Evolutionary conservation across 1,140 invertebrate species (phyloP).

Genomic region (Saccostrea cuccullata): DNA sequence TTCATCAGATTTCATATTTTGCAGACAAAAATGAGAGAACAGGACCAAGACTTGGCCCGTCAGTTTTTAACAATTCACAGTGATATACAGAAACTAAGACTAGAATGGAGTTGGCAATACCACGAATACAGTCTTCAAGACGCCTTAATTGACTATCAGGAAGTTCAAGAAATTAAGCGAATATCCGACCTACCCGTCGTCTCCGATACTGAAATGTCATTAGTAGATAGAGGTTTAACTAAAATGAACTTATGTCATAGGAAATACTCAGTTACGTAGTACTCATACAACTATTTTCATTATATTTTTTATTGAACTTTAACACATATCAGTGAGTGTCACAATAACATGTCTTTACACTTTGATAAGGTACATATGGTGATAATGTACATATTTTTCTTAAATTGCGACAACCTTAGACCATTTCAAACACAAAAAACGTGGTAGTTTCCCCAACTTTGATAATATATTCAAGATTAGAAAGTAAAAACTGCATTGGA

Average conservation of each 20-base stretch:
- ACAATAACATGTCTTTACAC: no score
- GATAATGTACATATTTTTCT: no score
- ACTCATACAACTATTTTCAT: no score
- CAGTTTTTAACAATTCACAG: slow-evolving; percentile 36
- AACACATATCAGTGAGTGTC: no score
- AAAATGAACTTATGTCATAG: slow-evolving; percentile 37
- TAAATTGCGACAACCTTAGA: no score
- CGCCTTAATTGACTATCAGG: slow-evolving; percentile 26
- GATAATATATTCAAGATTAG: no score
- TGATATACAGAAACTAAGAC: slow-evolving; percentile 31
- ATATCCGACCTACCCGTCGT: slow-evolving; percentile 32
- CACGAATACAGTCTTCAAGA: slow-evolving; percentile 39
- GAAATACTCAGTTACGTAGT: slow-evolving; percentile 29
- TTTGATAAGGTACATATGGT: no score
- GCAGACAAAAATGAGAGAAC: slow-evolving; percentile 42
- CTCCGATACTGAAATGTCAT: slow-evolving; percentile 13
- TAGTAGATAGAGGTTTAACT: slow-evolving; percentile 39
- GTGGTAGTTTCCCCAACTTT: no score
- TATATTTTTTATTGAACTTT: no score
- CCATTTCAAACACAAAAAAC: no score
- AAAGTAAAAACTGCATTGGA: no score
- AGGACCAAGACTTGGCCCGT: slow-evolving; percentile 39
- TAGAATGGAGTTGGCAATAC: slow-evolving; percentile 46
- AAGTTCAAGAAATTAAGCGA: slow-evolving; percentile 27
- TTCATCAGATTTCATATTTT: not conserved